A percentile compares a stretch with the other conserved stretches of the same genome.
These are phyloP conservation scores for Lampropteryx suffumata DNA, from an alignment of 2,888 invertebrate species.

Conservation along the genomic window DNA sequence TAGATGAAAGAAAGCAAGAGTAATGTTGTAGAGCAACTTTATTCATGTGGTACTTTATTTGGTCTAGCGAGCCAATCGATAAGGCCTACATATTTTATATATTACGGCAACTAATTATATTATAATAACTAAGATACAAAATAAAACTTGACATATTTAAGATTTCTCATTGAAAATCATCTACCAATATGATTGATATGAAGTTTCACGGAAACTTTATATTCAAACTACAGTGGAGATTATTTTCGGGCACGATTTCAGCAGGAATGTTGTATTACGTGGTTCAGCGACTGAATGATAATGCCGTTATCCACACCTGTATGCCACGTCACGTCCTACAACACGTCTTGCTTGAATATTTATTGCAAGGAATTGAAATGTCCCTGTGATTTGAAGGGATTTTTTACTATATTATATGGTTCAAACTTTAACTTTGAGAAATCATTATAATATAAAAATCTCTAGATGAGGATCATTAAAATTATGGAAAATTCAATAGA, in stretches of 20 bases:
- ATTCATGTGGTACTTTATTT: no score
- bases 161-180: slow-evolving; percentile 5
- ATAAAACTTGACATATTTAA: slow-evolving; percentile 1
- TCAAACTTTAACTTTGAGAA: no score
- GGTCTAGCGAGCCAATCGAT: no score
- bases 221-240: slow-evolving; percentile 18
- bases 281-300: slow-evolving; percentile 24
- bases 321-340: slow-evolving; percentile 1
- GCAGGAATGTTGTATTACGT: slow-evolving; percentile 15
- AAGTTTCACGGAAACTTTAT: slow-evolving; percentile 12
- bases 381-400: not conserved
- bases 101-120: no score
- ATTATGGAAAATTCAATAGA: no score
- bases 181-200: not conserved
- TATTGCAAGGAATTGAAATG: slow-evolving; percentile 5
- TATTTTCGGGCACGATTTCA: slow-evolving; percentile 13
- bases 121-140: no score
- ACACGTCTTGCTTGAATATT: slow-evolving; percentile 1
- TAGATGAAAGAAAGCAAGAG: no score
- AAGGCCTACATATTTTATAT: no score
- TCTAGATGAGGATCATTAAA: no score
- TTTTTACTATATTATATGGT: not conserved
- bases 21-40: no score
- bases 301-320: slow-evolving; percentile 10
- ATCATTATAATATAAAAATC: no score